Evolutionary conservation across 1,140 invertebrate species (phyloP).

Genomic region (Capitella teleta): DNA sequence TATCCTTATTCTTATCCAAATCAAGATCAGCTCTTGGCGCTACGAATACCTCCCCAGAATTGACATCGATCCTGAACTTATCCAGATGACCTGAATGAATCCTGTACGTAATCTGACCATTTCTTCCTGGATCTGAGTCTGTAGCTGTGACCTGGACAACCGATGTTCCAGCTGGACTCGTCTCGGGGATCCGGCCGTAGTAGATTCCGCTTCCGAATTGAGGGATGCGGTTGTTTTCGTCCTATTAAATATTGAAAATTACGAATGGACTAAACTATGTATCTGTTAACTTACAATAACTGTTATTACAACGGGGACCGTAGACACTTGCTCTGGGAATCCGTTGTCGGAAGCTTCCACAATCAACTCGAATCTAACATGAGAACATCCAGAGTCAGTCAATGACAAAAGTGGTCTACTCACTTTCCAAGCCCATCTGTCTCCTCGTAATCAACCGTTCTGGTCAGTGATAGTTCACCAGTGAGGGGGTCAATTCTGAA

Average conservation of each 20-base stretch:
- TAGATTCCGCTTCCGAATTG: conserved; percentile 41
- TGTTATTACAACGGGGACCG: conserved; percentile 53
- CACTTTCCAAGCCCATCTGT: conserved; percentile 45
- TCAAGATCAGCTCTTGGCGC: background rate
- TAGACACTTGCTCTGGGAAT: conserved; percentile 62
- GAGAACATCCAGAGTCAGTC: background rate
- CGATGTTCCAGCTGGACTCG: conserved; percentile 47
- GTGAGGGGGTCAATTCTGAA: conserved; percentile 5
- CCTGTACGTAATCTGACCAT: conserved; percentile 61
- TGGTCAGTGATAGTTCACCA: background rate
- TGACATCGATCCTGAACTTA: conserved; percentile 47
- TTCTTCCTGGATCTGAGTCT: conserved; percentile 65
- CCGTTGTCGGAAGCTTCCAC: conserved; percentile 73
- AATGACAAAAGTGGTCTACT: conserved; percentile 56
- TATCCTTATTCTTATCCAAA: conserved; percentile 22
- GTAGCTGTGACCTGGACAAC: conserved; percentile 64
- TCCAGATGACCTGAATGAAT: conserved; percentile 51
- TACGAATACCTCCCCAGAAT: conserved; percentile 14
- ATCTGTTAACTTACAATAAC: conserved; percentile 20
- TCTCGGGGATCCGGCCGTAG: conserved; percentile 59
- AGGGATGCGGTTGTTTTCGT: conserved; percentile 21
- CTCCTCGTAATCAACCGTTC: conserved; percentile 1
- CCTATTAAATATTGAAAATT: conserved; percentile 18
- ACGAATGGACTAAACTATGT: conserved; percentile 3
- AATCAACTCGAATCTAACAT: background rate